Base-by-base conservation (phyloP, 2,888 invertebrate species). In the Stenolophus ochropezus region DNA sequence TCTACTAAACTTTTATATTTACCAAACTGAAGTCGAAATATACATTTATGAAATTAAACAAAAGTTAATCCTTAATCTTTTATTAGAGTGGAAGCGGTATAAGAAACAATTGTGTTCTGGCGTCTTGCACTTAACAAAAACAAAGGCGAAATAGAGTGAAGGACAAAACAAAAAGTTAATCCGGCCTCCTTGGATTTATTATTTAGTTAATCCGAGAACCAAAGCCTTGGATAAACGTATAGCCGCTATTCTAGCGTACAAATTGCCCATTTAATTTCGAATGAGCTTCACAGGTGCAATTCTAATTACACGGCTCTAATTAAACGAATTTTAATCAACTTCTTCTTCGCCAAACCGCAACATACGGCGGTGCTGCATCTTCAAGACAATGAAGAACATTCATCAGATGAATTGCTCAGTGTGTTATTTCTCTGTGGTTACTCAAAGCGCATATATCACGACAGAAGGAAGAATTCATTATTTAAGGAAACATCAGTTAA, bases 201-300 rank as follows among this genome's bases (percentile, higher is more conserved):
- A 75, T 75, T 75, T 75, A 75, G 25, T 75, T 75, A 75, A 75
- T 75, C 75, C 75, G 27, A 2, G 18, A 27, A 75, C 51, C 21
- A 27, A 27, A 53, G 27, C 75, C 51, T 53, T 23, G 51, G 25
- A 53, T 53, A 75, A 75, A 53, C 53, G 75, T 51, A 53, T 75
- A 33, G 77, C 77, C 47, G 77, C 53, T 75, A 53, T 75, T 75
- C 53, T 53, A 21, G 73, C 47, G 27, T 65, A 77, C 77, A 77
- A 77, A 77, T 77, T 77, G 47, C 77, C 61, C 77, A 61, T 61
- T 77, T 77, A 77, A 77, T 77, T 61, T 49, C 42, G 49, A 77
- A 77, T 77, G 47, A 61, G 77, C 53, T 77, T 49, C 77, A 47
- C 65, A 61, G 77, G 77, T 77, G 77, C 58, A 65, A 21, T 23